Conservation (phyloP, 1,140 invertebrate species). For the Neodiprion lecontei region DNA sequence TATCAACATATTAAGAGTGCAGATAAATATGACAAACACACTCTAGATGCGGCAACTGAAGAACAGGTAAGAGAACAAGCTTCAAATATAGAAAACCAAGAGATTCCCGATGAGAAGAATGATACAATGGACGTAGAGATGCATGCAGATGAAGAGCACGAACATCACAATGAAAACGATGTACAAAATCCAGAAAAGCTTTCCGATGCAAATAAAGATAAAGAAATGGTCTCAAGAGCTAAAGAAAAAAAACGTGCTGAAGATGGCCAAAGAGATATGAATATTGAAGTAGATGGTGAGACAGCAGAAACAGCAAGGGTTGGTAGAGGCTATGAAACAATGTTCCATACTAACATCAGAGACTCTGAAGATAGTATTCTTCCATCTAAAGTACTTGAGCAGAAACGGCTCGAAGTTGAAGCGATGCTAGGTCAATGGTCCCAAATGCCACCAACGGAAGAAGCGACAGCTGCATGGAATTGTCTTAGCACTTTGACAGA, state of each 20-base stretch:
- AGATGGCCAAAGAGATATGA: constrained; percentile 48
- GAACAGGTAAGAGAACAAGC: constrained; percentile 83
- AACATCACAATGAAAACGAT: constrained; percentile 37
- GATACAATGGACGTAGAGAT: constrained; percentile 65
- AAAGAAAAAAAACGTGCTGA: constrained; percentile 33
- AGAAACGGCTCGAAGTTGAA: constrained; percentile 61
- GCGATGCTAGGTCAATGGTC: constrained; percentile 65
- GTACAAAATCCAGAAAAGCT: constrained; percentile 58
- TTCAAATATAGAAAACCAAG: constrained; percentile 65
- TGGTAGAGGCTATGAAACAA: constrained; percentile 73
- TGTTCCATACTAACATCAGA: constrained; percentile 70
- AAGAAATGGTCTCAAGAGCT: constrained; percentile 54
- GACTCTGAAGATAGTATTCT: constrained; percentile 40
- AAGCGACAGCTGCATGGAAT: constrained; percentile 65
- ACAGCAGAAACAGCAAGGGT: constrained; percentile 72
- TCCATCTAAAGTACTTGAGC: constrained; percentile 39
- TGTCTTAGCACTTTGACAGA: constrained; percentile 68
- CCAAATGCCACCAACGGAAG: constrained; percentile 56
- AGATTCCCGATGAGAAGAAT: constrained; percentile 64
- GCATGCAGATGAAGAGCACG: constrained; percentile 59
- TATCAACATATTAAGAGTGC: constrained; percentile 89
- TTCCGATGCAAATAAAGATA: constrained; percentile 55
- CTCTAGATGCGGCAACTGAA: constrained; percentile 76
- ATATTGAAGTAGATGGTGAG: constrained; percentile 80
- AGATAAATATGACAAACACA: constrained; percentile 69